Evolutionary conservation across 2,113 vertebrate genomes (phyloP), one percentile per base, ranked within the genome.

Genomic region (Oncorhynchus nerka): DNA sequence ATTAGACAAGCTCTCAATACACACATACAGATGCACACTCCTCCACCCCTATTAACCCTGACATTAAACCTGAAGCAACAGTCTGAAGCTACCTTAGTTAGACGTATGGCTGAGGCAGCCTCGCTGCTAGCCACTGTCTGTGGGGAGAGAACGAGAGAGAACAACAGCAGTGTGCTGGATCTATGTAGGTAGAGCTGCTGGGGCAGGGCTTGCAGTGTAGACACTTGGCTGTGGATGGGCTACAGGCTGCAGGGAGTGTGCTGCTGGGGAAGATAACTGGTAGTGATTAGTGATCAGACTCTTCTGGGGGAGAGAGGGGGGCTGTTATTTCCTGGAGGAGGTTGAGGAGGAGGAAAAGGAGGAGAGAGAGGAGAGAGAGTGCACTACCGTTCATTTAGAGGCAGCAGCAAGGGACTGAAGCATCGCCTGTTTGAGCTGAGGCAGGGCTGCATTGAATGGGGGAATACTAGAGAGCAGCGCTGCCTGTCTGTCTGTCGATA

Each of bases 401-500:
- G 79, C 81, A 85, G 82, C 77, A 49, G 49, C 15, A 55, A 55
- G 77, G 61, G 79, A 81, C 71, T n/a, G 79, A 77, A 83, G 79
- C 82, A 77, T 78, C 84, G 82, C 87, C 87, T 81, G 81, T 81
- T 48, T 79, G 79, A 87, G 80, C 39, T 24, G 11, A 72, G 45
- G 57, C 71, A 70, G 70, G 74, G 68, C 87, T 90, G 82, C 82
- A 57, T 81, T 80, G 82, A 87, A 89, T 87, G 80, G 85, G 89
- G 82, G 87, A 86, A 74, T 20, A 59, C 26, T 85, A 72, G 67
- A 89, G 64, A 89, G 73, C 75, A 69, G 76, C 75, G 51, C 72
- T 69, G 74, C 51, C 15, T 67, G 65, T 30, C 65, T 30, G 65
- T 16, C 65, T 68, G 67, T 9, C 7, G 32, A 68, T 20, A 68